Evolutionary conservation across 2,797 vertebrate species (phyloP), one percentile per base, ranked within the genome.

Genomic region (Typhlichthys subterraneus): DNA sequence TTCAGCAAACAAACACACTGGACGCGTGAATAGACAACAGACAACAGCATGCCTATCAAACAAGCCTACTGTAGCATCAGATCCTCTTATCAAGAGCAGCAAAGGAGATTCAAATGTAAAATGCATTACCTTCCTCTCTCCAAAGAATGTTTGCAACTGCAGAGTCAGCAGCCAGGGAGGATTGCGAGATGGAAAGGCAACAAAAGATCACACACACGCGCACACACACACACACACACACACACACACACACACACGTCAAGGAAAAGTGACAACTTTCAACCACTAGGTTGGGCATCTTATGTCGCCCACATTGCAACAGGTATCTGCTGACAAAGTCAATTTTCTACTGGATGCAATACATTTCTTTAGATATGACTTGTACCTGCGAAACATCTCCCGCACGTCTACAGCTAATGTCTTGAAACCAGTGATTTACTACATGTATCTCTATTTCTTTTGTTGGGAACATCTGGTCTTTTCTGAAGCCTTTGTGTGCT

Each of bases 121-220:
- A 74, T 60, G 65, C 4, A 54, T 89, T 87, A 91, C 89, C 89
- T 90, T 91, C 89, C 80, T 91, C 89, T 75, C 89, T 75, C 89
- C 89, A 91, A 53, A 91, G 82, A 66, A 91, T 91, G 80, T 91
- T 91, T 53, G 89, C 89, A 48, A 91, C 90, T 91, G 86, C 71
- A 76, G 63, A 59, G 65, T 63, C 57, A 59, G 62, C 45, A 72
- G 3, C 10, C 33, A 38, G n/a, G 15, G 63, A 66, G 59, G 55
- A 52, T 0, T 5, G 19, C 49, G 49, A 63, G 33, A 31, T 45
- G 48, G 3, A 4, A 2, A 11, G 29, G 11, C 59, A 48, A 47
- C 70, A 12, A 59, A 4, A 15, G 9, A 63, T 9, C 12, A 13
- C 4, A 17, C 48, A 6, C 5, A 57, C 1, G 6, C 52, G 76